These are phyloP conservation scores for Metallyticus violacea DNA, from an alignment of 2,888 invertebrate species.

Conservation along the genomic window DNA sequence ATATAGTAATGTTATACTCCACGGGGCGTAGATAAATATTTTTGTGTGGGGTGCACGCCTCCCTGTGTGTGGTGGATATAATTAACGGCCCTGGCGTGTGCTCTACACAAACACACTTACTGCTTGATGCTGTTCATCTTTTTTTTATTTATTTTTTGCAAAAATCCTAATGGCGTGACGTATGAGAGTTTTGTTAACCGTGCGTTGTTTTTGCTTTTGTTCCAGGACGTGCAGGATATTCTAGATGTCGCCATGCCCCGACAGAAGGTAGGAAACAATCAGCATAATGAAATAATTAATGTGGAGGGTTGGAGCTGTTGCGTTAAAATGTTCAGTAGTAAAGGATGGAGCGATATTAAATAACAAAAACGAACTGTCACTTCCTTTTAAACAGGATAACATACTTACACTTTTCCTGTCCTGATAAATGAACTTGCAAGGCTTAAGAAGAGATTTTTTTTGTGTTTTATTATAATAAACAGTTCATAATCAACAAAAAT, in stretches of 20 bases:
- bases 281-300: neutral
- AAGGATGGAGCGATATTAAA: neutral
- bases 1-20: slow-evolving; percentile 1
- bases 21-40: neutral
- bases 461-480: neutral
- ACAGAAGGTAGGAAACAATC: neutral
- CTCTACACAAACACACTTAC: neutral
- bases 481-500: too few species aligned
- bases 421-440: neutral
- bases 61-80: neutral
- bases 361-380: neutral
- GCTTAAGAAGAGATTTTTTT: neutral
- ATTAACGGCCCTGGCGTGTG: neutral
- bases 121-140: neutral
- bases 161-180: neutral
- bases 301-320: too few species aligned
- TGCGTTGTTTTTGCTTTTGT: neutral
- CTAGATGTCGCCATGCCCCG: neutral
- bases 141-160: neutral
- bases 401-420: neutral
- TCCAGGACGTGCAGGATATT: neutral
- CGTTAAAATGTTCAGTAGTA: neutral
- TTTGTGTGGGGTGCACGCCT: neutral
- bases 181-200: neutral
- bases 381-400: neutral